These are phyloP conservation scores for Python bivittatus DNA, from an alignment of 2,113 vertebrate genomes.

Conservation along the genomic window DNA sequence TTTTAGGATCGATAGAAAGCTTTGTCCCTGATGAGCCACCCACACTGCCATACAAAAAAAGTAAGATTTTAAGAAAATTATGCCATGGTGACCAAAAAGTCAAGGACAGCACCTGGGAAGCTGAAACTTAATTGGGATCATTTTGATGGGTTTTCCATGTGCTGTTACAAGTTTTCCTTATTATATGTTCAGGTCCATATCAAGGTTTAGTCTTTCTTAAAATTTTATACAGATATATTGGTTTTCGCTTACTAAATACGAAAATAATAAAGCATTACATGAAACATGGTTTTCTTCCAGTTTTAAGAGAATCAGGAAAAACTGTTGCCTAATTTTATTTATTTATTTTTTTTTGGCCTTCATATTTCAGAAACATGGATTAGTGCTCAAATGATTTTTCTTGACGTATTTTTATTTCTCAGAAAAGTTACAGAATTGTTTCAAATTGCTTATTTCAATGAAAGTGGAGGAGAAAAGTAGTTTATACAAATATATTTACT, in stretches of 20 bases:
- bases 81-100: background rate
- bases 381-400: conserved; percentile 29
- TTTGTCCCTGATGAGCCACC: conserved; percentile 22
- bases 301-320: background rate
- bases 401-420: conserved; percentile 12
- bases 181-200: background rate
- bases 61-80: background rate
- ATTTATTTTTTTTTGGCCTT: background rate
- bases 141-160: background rate
- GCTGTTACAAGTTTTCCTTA: background rate
- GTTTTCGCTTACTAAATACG: background rate
- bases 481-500: conserved; percentile 3
- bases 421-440: conserved; percentile 33
- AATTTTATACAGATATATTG: background rate
- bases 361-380: conserved; percentile 13
- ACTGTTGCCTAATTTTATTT: conserved; percentile 4
- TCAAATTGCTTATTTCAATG: conserved; percentile 19
- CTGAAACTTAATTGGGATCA: conserved; percentile 6
- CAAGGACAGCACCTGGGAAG: background rate
- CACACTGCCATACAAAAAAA: conserved; percentile 2
- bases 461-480: conserved; percentile 39
- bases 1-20: conserved; percentile 37
- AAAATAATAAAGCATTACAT: background rate
- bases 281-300: background rate
- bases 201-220: background rate